Base-by-base conservation (phyloP, 2,888 invertebrate genomes). In the Sinopyrophorus schimmeli region DNA sequence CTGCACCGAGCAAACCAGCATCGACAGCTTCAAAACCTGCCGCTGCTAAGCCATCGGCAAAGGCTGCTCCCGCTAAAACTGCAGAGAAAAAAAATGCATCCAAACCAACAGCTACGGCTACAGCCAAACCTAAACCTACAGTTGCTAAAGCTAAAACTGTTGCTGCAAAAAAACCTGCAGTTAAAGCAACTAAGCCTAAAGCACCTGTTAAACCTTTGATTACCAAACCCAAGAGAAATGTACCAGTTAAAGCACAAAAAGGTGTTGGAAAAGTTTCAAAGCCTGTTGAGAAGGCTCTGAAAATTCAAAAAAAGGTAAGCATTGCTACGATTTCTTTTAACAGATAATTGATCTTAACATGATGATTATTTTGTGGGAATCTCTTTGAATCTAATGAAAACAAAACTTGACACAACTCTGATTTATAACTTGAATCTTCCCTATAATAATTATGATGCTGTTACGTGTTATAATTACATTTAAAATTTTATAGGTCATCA, bases 291-390 rank as follows among this genome's bases (percentile, higher is more conserved):
- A 91, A 89, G 69, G 94, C 94, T 46, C 81, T 89, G 58, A 90
- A 88, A 72, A 84, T 87, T 10, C 92, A 90, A 73, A 87, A 85
- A 64, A 92, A 92, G 85, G 92, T 90, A 69, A 71, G 67, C n/a
- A n/a, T n/a, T n/a, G n/a, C n/a, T 55, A 7, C 2, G n/a, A n/a
- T n/a, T n/a, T n/a, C n/a, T n/a, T n/a, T n/a, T n/a, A n/a, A n/a
- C n/a, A n/a, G n/a, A n/a, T n/a, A n/a, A n/a, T n/a, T n/a, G n/a
- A n/a, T n/a, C n/a, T n/a, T n/a, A n/a, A n/a, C n/a, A n/a, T n/a
- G n/a, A n/a, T n/a, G n/a, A n/a, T n/a, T n/a, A n/a, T n/a, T n/a
- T n/a, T n/a, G n/a, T n/a, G n/a, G n/a, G n/a, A n/a, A n/a, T n/a
- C n/a, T n/a, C n/a, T n/a, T n/a, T n/a, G n/a, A n/a, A n/a, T n/a